Percentiles rank a stretch among this genome's conserved stretches.
Conservation (phyloP, 2,888 invertebrate species). For the Nomada fabriciana region DNA sequence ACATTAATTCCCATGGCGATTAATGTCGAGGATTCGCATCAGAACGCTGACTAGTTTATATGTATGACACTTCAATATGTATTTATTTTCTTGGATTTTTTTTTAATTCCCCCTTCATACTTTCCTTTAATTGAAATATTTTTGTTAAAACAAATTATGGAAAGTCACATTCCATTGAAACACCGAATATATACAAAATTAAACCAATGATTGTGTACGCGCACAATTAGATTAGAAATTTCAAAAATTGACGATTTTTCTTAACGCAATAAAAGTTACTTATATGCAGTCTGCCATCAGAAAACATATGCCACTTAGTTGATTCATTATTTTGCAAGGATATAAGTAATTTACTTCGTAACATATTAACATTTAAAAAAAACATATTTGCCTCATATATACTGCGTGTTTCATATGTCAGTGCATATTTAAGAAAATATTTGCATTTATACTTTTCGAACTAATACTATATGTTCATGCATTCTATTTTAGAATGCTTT, state of each 20-base stretch:
- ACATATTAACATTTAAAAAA: background rate
- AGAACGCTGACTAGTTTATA: slow-evolving; percentile 74
- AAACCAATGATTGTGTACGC: background rate
- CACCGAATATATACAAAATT: background rate
- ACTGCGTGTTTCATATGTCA: background rate
- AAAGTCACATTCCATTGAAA: background rate
- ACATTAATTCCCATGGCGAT: slow-evolving; percentile 46
- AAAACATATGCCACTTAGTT: background rate
- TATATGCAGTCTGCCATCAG: background rate
- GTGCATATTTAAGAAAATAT: background rate
- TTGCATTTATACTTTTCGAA: background rate
- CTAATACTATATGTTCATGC: background rate
- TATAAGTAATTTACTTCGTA: background rate
- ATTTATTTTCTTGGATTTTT: background rate
- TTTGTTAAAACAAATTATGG: background rate
- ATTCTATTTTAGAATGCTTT: slow-evolving; percentile 74
- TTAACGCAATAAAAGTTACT: background rate
- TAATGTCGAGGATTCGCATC: slow-evolving; percentile 68
- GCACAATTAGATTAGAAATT: background rate
- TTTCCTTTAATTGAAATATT: background rate
- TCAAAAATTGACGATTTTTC: background rate
- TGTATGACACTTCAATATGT: slow-evolving; percentile 58
- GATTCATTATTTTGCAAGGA: background rate
- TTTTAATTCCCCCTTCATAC: background rate
- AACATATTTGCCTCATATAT: background rate